Evolutionary conservation across 1,140 invertebrate genomes (phyloP), one percentile per base, ranked within the genome.

Genomic region (Ylistrum balloti): DNA sequence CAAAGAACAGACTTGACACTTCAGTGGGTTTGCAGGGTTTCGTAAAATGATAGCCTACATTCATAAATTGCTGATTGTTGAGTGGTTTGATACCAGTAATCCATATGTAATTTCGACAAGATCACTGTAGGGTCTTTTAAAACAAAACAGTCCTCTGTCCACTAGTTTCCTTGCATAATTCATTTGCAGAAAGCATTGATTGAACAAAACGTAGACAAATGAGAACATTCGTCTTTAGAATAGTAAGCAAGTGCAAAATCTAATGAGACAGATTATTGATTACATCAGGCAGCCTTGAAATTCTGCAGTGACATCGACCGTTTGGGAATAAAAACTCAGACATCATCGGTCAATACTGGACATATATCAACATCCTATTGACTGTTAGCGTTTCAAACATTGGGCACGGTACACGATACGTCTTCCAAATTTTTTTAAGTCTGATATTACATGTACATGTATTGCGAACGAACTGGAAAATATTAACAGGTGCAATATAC

Each of bases 211-310:
- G 56, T 17, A 74, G 9, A 28, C 22, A 74, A 11, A 74, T 28
- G 22, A 74, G 56, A 28, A 5, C n/a, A 2, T 74, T n/a, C 15
- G 17, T 1, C 1, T 74, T 22, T 74, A 28, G 56, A 74, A 74
- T 5, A 74, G 56, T 28, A 5, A 74, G n/a, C 56, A 74, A 74
- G n/a, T 5, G 13, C n/a, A 74, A 22, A 28, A 28, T 28, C 22
- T 74, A 74, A 74, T 74, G 56, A 74, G 56, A 74, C 7, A n/a
- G 56, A 28, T 3, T 74, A 74, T 74, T n/a, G 56, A 74, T 74
- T 28, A 28, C 22, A 74, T 5, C 56, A 5, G n/a, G n/a, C 28
- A 74, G 56, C 56, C 56, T 74, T 74, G 56, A 74, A 74, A 74
- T 28, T 28, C 15, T 22, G n/a, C n/a, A n/a, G 22, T n/a, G 56